Conservation (phyloP, 2,888 invertebrate genomes). For the Platycheirus rosarum region DNA sequence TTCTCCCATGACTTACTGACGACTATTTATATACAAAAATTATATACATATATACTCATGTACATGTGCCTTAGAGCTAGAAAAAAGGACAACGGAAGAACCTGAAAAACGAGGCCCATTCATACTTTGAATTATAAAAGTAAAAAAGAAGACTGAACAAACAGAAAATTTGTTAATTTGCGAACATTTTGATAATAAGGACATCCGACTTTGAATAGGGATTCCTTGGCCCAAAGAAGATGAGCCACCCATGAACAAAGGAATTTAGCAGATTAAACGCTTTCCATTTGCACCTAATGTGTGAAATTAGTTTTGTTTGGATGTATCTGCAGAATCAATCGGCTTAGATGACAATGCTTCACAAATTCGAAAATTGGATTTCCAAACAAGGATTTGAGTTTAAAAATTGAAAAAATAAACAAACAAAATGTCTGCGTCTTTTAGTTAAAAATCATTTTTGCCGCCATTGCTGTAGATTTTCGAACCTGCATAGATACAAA, state of each 20-base stretch:
- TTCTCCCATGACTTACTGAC: conserved; percentile 39
- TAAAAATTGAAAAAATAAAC: conserved; percentile 41
- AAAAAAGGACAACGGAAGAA: conserved; percentile 48
- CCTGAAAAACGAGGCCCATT: conserved; percentile 43
- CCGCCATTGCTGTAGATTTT: conserved; percentile 38
- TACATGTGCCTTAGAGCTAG: not conserved
- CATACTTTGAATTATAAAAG: conserved; percentile 65
- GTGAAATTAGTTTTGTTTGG: conserved; percentile 71
- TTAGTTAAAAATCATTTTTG: conserved; percentile 11
- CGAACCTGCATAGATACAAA: conserved; percentile 54
- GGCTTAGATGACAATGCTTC: conserved; percentile 62
- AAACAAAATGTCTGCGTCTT: not conserved
- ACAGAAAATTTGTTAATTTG: conserved; percentile 68
- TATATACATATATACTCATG: not conserved
- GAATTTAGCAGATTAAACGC: conserved; percentile 65
- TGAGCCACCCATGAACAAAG: conserved; percentile 42
- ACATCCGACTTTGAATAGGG: conserved; percentile 42
- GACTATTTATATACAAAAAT: not conserved
- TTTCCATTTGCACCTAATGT: conserved; percentile 66
- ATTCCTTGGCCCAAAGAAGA: conserved; percentile 8
- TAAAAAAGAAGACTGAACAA: conserved; percentile 45
- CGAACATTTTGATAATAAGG: conserved; percentile 51
- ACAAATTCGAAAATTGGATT: conserved; percentile 64
- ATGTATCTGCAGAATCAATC: conserved; percentile 49
- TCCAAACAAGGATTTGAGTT: conserved; percentile 43